Evolutionary conservation across 1,140 invertebrate species (phyloP), one percentile per base, ranked within the genome.

Genomic region (Heliconius hermathena): DNA sequence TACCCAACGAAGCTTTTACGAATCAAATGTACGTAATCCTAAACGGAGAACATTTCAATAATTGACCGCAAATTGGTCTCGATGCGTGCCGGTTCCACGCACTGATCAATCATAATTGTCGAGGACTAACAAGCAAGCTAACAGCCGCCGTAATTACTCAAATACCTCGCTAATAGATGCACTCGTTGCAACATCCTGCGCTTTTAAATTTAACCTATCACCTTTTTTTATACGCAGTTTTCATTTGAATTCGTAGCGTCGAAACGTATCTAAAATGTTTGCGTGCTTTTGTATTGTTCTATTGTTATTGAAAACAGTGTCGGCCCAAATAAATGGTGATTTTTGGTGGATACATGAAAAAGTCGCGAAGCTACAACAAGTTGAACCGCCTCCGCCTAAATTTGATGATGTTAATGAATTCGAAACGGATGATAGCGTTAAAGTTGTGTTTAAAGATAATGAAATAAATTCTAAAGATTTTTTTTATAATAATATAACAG

Each of bases 341-440:
- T 94, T 94, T 83, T 94, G 93, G 93, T 93, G 93, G 93, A 75
- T 93, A 16, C 86, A 92, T 73, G 83, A 88, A 73, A 89, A 92
- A 72, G 73, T 93, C 18, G 78, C 86, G 13, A 82, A 90, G 66
- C 78, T 90, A 36, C 81, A 86, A 73, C 80, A 88, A 20, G 74
- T 82, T 8, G 80, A 85, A 57, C 82, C 88, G 18, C 81, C 87
- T 3, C 82, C 83, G 9, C 88, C 90, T 13, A 83, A 77, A 80
- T 87, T 92, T 60, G 91, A 93, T 70, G 85, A 93, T 76, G 77
- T 90, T 5, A 89, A 81, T 71, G 90, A 91, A 80, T 88, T 90
- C 9, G 93, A 93, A 71, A 93, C 87, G 8, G 91, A 93, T 78
- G 91, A 93, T 81, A 92, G 86, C 82, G 88, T 83, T 41, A 93